Conservation (phyloP, 92 coral and sea anemone genomes). For the Ricordea florida region DNA sequence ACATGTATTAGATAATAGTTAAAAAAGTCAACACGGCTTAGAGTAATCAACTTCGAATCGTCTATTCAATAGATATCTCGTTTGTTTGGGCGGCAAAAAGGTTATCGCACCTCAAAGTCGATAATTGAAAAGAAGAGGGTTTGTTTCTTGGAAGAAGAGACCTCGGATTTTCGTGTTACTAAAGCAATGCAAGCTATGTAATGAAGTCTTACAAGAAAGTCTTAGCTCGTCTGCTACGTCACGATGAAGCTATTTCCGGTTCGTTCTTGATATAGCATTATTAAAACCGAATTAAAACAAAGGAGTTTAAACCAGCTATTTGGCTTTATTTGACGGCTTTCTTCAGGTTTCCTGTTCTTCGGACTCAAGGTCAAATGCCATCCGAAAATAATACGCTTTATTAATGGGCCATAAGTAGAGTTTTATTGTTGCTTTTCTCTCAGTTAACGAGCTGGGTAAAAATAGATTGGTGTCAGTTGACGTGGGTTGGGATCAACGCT, state of each 20-base stretch:
- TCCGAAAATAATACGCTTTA: conserved; percentile 36
- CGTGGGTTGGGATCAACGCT: not conserved
- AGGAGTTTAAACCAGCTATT: conserved; percentile 42
- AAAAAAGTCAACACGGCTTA: conserved; percentile 5
- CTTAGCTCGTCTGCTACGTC: not conserved
- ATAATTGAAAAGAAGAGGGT: not conserved
- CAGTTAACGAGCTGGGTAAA: conserved; percentile 6
- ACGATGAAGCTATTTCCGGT: conserved; percentile 85
- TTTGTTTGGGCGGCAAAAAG: no score
- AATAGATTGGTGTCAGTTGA: not conserved
- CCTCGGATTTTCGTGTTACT: not conserved
- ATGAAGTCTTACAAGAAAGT: not conserved
- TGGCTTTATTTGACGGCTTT: conserved; percentile 69
- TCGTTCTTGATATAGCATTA: conserved; percentile 40
- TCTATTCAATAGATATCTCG: not conserved
- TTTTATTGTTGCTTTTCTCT: not conserved
- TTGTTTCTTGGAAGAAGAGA: not conserved
- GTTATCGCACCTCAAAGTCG: not conserved
- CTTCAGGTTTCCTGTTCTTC: conserved; percentile 79
- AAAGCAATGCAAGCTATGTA: not conserved
- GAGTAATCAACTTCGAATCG: conserved; percentile 2
- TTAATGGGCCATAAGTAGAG: conserved; percentile 7
- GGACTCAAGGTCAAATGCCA: conserved; percentile 43
- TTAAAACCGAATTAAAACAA: conserved; percentile 72
- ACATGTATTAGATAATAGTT: conserved; percentile 13